phyloP scores from a whole-genome alignment of 2,797 vertebrate species.

The Gallinago stenura region DNA sequence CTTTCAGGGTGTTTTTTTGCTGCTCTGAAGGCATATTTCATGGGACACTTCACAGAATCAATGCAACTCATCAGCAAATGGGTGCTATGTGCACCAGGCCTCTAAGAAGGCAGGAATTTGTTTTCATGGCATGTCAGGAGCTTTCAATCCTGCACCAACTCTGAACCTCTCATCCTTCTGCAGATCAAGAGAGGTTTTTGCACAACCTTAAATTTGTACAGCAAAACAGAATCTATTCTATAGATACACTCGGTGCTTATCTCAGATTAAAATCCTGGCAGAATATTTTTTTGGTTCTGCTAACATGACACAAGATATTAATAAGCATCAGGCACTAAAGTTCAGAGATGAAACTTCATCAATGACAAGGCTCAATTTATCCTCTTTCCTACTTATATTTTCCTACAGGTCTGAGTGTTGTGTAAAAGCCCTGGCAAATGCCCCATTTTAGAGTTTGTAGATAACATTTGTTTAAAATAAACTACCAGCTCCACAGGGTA shows the following conservation, averaged over 20 bases:
- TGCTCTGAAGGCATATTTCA: constrained; percentile 88
- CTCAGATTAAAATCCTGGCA: constrained; percentile 3
- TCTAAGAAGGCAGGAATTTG: constrained; percentile 77
- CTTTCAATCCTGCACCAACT: constrained; percentile 79
- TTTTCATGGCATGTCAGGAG: constrained; percentile 72
- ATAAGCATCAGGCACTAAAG: constrained; percentile 57
- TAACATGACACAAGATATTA: constrained; percentile 7
- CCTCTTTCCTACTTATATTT: constrained; percentile 74
- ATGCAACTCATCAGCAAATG: constrained; percentile 85
- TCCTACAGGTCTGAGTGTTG: constrained; percentile 21
- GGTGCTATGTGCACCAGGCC: constrained; percentile 81
- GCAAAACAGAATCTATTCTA: background rate
- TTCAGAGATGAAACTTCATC: constrained; percentile 39
- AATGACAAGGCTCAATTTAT: constrained; percentile 70
- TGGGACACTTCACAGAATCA: constrained; percentile 89
- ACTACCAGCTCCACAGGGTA: constrained; percentile 14
- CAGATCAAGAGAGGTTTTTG: constrained; percentile 69
- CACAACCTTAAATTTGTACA: constrained; percentile 24
- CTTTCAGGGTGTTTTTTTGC: constrained; percentile 82
- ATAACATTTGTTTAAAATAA: constrained; percentile 79
- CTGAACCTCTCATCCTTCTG: constrained; percentile 76
- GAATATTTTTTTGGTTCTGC: constrained; percentile 30
- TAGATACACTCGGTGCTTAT: background rate
- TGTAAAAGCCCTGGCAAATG: constrained; percentile 63
- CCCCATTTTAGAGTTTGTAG: constrained; percentile 70